phyloP scores from a whole-genome alignment of 1,140 invertebrate species.

The Yoshiicerus persimilis region DNA sequence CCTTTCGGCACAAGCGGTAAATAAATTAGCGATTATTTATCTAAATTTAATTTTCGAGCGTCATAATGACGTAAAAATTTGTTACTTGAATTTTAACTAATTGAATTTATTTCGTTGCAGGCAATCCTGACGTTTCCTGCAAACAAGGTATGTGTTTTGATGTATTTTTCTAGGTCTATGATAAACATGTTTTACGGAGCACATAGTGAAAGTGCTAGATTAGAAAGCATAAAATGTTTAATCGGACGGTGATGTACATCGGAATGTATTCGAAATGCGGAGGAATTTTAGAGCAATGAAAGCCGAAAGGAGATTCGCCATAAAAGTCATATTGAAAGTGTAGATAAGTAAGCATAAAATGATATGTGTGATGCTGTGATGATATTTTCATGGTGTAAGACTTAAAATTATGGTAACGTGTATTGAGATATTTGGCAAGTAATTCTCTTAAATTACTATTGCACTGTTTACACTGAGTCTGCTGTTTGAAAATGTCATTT shows the following conservation, averaged over 20 bases:
- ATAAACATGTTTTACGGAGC: neutral
- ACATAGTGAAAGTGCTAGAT: neutral
- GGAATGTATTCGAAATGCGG: neutral
- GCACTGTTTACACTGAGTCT: slow-evolving; percentile 50
- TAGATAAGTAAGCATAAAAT: neutral
- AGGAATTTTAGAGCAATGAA: neutral
- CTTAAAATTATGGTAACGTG: neutral
- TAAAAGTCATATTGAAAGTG: neutral
- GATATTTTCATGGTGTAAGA: neutral
- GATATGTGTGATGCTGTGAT: neutral
- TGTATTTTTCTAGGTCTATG: neutral
- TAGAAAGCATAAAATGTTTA: neutral
- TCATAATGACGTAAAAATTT: too few relatives aligned
- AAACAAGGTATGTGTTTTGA: slow-evolving; percentile 69
- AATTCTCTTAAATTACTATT: neutral
- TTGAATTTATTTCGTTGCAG: slow-evolving; percentile 54
- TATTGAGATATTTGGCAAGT: neutral
- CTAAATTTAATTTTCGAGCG: too few relatives aligned
- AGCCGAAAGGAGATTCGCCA: neutral
- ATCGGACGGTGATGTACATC: neutral
- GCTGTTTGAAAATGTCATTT: slow-evolving; percentile 69
- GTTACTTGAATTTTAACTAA: too few relatives aligned
- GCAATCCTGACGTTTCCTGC: slow-evolving; percentile 72
- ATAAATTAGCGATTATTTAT: too few relatives aligned
- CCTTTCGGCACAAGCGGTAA: slow-evolving; percentile 63